These are phyloP conservation scores for Platycercus adscitus DNA, from an alignment of 2,113 vertebrate species.

Conservation along the genomic window DNA sequence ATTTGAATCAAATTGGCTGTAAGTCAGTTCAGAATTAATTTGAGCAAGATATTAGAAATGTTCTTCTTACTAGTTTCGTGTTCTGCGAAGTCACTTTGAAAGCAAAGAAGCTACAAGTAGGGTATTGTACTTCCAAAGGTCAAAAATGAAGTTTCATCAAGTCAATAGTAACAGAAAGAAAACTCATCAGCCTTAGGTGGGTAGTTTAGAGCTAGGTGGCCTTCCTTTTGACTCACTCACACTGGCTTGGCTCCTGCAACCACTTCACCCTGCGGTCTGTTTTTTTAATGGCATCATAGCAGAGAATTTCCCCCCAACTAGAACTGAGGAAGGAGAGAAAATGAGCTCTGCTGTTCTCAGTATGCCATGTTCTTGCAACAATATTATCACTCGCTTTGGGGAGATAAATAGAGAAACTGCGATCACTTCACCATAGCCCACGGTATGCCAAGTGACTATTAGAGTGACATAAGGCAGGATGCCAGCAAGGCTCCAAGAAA, in stretches of 20 bases:
- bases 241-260: neutral
- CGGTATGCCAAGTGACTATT: neutral
- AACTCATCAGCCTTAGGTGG: neutral
- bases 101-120: neutral
- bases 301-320: neutral
- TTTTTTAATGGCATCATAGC: neutral
- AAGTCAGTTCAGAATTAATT: neutral
- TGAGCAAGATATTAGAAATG: neutral
- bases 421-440: neutral
- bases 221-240: neutral
- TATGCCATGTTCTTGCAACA: neutral
- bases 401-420: neutral
- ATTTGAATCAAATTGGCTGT: neutral
- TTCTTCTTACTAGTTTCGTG: neutral
- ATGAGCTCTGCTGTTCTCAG: neutral
- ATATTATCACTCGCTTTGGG: neutral
- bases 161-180: fast-evolving
- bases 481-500: neutral
- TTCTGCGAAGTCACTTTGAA: neutral
- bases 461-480: neutral
- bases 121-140: neutral
- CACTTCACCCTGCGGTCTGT: neutral
- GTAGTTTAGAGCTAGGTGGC: neutral
- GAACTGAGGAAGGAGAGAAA: neutral
- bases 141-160: neutral